phyloP scores from a whole-genome alignment of 1,140 invertebrate species.

The Drosophila nebulosa region DNA sequence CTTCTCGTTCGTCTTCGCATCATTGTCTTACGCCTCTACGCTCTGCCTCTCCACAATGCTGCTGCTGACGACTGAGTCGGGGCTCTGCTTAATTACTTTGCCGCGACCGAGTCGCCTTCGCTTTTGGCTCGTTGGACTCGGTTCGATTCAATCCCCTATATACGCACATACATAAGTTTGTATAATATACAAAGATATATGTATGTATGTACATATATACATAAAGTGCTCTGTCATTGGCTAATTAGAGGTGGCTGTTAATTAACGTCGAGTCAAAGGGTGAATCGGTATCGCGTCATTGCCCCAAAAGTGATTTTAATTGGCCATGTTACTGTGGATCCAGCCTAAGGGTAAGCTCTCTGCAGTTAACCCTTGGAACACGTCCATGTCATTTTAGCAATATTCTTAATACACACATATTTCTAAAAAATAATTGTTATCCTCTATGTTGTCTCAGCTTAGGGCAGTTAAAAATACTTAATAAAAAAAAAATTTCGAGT shows the following conservation, averaged over 20 bases:
- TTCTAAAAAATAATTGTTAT: too few relatives aligned
- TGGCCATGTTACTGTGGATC: conserved; percentile 17
- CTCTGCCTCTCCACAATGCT: not conserved
- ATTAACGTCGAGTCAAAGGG: conserved; percentile 49
- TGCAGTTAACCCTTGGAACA: not conserved
- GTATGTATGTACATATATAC: not conserved
- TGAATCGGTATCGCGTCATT: conserved; percentile 22
- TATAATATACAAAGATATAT: not conserved
- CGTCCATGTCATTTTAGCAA: not conserved
- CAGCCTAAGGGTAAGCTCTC: not conserved
- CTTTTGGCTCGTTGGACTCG: conserved; percentile 6
- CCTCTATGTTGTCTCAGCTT: too few relatives aligned
- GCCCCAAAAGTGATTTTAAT: conserved; percentile 37
- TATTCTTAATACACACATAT: not conserved
- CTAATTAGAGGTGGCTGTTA: conserved; percentile 57
- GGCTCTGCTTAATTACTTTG: conserved; percentile 44
- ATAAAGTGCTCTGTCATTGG: conserved; percentile 56
- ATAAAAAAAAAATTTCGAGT: too few relatives aligned
- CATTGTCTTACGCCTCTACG: conserved; percentile 30
- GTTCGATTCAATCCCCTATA: conserved; percentile 23
- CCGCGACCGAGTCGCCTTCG: not conserved
- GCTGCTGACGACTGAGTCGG: not conserved
- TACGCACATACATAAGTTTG: not conserved
- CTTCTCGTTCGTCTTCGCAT: conserved; percentile 10
- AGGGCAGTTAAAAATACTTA: too few relatives aligned